These are phyloP conservation scores for Osmerus eperlanus DNA, from an alignment of 2,113 vertebrate genomes.

Conservation along the genomic window DNA sequence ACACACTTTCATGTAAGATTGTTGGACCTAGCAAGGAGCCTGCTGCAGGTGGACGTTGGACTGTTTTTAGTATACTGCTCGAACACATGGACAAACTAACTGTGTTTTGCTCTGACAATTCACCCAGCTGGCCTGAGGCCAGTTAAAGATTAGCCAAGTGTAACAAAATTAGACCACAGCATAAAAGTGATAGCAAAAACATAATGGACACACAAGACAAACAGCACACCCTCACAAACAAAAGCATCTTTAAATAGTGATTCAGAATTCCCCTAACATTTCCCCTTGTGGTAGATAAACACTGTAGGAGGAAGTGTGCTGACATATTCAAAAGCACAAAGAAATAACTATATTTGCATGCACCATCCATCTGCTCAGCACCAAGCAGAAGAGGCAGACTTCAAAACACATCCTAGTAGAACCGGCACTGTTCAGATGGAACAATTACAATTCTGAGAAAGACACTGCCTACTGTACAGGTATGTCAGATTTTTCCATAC, in stretches of 20 bases:
- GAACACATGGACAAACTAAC: conserved; percentile 33
- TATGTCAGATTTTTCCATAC: too few relatives aligned
- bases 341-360: conserved; percentile 58
- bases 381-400: background rate
- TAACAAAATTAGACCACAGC: conserved; percentile 50
- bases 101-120: conserved; percentile 21
- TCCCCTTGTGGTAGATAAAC: conserved; percentile 46
- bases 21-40: too few relatives aligned
- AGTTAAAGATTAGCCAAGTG: conserved; percentile 46
- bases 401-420: background rate
- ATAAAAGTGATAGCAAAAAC: conserved; percentile 43
- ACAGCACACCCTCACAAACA: conserved; percentile 40
- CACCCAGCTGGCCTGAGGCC: conserved; percentile 46
- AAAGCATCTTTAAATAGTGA: conserved; percentile 61
- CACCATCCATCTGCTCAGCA: conserved; percentile 24
- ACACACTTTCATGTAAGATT: background rate
- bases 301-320: conserved; percentile 60
- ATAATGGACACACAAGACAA: conserved; percentile 55
- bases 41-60: background rate
- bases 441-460: too few relatives aligned
- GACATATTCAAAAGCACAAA: conserved; percentile 33
- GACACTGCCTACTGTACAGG: too few relatives aligned
- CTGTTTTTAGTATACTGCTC: background rate
- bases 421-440: too few relatives aligned
- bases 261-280: conserved; percentile 66